Evolutionary conservation across 2,113 vertebrate genomes (phyloP).

Genomic region (Ciconia boyciana): DNA sequence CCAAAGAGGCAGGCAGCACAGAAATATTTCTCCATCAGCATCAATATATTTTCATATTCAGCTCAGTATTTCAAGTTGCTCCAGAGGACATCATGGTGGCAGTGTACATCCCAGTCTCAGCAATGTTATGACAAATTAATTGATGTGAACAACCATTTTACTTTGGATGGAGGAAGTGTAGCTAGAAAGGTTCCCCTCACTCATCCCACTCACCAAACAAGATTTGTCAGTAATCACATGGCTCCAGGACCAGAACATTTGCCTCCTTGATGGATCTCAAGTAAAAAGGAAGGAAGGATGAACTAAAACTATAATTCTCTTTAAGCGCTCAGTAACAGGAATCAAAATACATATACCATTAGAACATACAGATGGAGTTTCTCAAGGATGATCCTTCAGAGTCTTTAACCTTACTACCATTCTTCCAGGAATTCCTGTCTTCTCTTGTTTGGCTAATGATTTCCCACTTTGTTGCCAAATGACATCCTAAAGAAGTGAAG

Average conservation of each 20-base stretch:
- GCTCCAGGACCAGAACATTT: not conserved
- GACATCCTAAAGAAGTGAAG: not conserved
- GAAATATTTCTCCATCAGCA: not conserved
- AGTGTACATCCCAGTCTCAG: not conserved
- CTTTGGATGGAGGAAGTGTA: not conserved
- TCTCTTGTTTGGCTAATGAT: not conserved
- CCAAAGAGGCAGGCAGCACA: not conserved
- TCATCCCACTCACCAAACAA: not conserved
- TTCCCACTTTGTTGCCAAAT: not conserved
- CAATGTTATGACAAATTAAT: not conserved
- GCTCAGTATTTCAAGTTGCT: not conserved
- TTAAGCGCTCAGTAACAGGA: not conserved
- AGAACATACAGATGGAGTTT: not conserved
- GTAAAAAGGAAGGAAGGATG: not conserved
- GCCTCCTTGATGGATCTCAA: not conserved
- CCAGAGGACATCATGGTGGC: not conserved
- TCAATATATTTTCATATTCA: not conserved
- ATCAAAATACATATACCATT: not conserved
- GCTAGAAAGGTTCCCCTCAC: not conserved
- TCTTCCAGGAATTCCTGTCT: not conserved
- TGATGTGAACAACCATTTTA: fast-evolving
- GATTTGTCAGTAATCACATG: not conserved
- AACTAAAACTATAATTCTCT: not conserved
- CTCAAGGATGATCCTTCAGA: not conserved
- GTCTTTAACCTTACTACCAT: not conserved